Base-by-base conservation (phyloP, 2,113 vertebrate genomes). In the Vulpes ferrilata region DNA sequence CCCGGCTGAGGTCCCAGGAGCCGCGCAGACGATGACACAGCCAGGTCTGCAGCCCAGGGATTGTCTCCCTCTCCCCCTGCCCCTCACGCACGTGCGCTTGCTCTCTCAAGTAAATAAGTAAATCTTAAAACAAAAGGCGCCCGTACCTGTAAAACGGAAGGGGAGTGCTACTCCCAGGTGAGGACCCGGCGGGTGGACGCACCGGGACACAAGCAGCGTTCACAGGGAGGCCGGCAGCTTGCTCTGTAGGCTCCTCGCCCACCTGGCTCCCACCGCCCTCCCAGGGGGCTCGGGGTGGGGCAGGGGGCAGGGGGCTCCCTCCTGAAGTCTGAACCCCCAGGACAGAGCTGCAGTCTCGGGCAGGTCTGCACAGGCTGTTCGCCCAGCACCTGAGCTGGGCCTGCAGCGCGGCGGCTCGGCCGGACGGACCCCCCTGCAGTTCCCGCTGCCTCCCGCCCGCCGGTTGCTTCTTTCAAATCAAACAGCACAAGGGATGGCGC, bases 291-390 rank as follows among this genome's bases (percentile, higher is more conserved):
- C 35, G 35, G 35, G 35, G 35, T 35, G 35, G 35, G 35, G 35
- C 35, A 35, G 35, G 35, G 35, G 35, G 35, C 35, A 35, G 35
- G 43, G 43, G 43, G 76, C 48, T 15, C 5, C 25, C 65, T 64
- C 35, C 3, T 22, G 1, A 13, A 35, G 5, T 5, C 8, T 0
- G 60, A 35, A 30, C 15, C 4, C 5, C 0, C 43, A 43, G 38
- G 48, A 5, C 35, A 0, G 0, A 20, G 76, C 11, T 48, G 27
- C 27, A 8, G 32, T 35, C 17, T 11, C 15, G 64, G 64, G 64
- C 13, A 13, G 12, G 64, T 32, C 32, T 15, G 5, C 1, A 4
- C 62, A 5, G 1, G 3, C 10, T 12, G 5, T 35, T 16, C 11
- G 4, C 32, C 80, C 3, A 1, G 15, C 38, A 4, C 60, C 16